Base-by-base conservation (phyloP, 2,888 invertebrate genomes). In the Nymphalis c-album region DNA sequence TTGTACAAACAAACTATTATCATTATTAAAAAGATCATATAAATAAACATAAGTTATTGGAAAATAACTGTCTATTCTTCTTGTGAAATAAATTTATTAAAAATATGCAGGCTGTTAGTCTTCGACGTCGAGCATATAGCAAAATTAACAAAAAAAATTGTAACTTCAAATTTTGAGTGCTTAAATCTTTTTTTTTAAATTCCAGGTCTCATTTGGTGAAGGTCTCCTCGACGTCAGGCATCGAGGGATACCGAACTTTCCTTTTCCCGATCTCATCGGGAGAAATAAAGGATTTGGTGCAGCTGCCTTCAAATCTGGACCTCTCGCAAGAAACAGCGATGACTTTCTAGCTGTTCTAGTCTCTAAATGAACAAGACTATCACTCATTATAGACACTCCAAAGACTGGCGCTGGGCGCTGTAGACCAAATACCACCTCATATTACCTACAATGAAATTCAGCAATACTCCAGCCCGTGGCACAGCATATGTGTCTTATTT, bases 311-410 rank as follows among this genome's bases (percentile, higher is more conserved):
- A 84, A 85, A 67, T 78, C 78, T n/a, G 51, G 84, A 80, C 47
- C 78, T 76, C 1, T 68, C n/a, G 76, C 81, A 17, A 31, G 50
- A 51, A 83, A 75, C 55, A 76, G 77, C 22, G 84, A 87, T 8
- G 88, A 89, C 50, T 85, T 87, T 62, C 63, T 90, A n/a, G 81
- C 89, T n/a, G 80, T 89, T 17, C 75, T 90, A 50, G 84, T 90
- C 53, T 86, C 89, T 6, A 83, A 86, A 72, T 89, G 87, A 69
- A 46, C 53, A 62, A 20, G 20, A 18, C 26, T 40, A 53, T 20
- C 61, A 46, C 31, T 7, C 7, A 26, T 55, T 55, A 40, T 45
- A 45, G 22, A 31, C 47, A 70, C 58, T 67, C 70, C 70, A 67
- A 70, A 70, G 67, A 70, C 35, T 22, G 22, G 59, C 45, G 64